Percentiles rank a stretch among this genome's conserved stretches.
Conservation (phyloP, 2,113 vertebrate genomes). For the Brachyhypopomus occidentalis region DNA sequence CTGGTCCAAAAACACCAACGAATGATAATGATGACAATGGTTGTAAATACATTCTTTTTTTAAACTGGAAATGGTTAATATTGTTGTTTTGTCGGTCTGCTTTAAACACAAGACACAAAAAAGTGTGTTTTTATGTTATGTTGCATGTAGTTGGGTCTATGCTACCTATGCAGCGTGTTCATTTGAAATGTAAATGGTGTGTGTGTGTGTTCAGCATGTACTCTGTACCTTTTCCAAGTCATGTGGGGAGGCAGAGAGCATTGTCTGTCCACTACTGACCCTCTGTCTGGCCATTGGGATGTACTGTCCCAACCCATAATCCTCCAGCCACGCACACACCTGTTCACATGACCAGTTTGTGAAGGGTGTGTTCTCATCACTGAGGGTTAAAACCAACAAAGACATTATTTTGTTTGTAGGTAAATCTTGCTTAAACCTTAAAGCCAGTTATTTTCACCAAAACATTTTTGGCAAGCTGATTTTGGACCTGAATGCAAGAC, state of each 20-base stretch:
- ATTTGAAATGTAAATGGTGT: background rate
- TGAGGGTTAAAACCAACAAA: conserved; percentile 44
- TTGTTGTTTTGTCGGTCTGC: too few relatives aligned
- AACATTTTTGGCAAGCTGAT: too few relatives aligned
- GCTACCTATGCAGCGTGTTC: too few relatives aligned
- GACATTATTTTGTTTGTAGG: background rate
- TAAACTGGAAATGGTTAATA: too few relatives aligned
- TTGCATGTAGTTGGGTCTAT: too few relatives aligned
- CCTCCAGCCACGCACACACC: conserved; percentile 91
- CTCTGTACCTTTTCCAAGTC: conserved; percentile 92
- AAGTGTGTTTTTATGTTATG: too few relatives aligned
- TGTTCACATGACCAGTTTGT: conserved; percentile 91
- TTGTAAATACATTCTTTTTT: background rate
- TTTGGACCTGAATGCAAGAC: background rate
- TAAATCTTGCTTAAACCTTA: too few relatives aligned
- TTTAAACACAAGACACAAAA: too few relatives aligned
- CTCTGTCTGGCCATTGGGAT: conserved; percentile 85
- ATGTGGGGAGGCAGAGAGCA: conserved; percentile 85
- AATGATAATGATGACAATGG: background rate
- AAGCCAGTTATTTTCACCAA: too few relatives aligned
- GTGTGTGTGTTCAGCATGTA: background rate
- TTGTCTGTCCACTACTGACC: conserved; percentile 85
- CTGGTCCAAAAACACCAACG: background rate
- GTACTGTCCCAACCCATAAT: conserved; percentile 89
- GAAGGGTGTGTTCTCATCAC: conserved; percentile 80